These are phyloP conservation scores for Caenorhabditis elegans DNA, from an alignment of 1,140 invertebrate genomes.

Conservation along the genomic window WBcel235 BX284603.4:10357001-10357500, in stretches of 20 bases:
- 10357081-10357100: slow-evolving; percentile 86
- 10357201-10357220: slow-evolving; percentile 74
- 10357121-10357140: neutral
- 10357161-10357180: slow-evolving; percentile 94
- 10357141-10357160: slow-evolving; percentile 74
- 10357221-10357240: slow-evolving; percentile 95
- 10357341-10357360: slow-evolving; percentile 69
- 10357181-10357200: slow-evolving; percentile 84
- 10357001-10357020: slow-evolving; percentile 38
- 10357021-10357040: slow-evolving; percentile 63
- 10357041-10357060: slow-evolving; percentile 75
- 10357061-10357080: slow-evolving; percentile 80
- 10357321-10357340: slow-evolving; percentile 96
- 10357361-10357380: slow-evolving; percentile 10
- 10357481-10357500: slow-evolving; percentile 80
- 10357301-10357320: slow-evolving; percentile 86
- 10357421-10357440: neutral
- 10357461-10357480: slow-evolving; percentile 75
- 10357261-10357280: slow-evolving; percentile 84
- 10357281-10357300: slow-evolving; percentile 53
- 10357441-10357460: neutral
- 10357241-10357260: slow-evolving; percentile 81
- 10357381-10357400: slow-evolving; percentile 36
- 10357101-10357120: slow-evolving; percentile 77
- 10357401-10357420: neutral